Conservation (phyloP, 2,113 vertebrate genomes). For the Petaurus breviceps region DNA sequence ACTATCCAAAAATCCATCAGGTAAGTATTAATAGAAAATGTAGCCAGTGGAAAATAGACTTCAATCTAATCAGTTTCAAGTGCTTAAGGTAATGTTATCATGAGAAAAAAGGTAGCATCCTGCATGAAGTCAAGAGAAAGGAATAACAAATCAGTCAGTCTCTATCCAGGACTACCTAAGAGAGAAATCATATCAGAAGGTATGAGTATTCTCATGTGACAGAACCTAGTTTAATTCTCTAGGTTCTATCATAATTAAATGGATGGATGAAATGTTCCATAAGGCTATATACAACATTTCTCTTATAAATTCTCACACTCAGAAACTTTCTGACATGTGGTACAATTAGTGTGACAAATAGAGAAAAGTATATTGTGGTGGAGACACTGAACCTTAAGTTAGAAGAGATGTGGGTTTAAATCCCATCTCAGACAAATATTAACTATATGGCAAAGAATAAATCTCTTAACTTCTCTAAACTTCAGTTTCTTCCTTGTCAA, state of each 20-base stretch:
- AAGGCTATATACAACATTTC: background rate
- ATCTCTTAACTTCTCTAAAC: background rate
- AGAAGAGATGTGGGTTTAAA: background rate
- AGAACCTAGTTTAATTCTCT: background rate
- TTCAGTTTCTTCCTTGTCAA: background rate
- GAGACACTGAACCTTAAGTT: background rate
- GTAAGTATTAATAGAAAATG: too few relatives aligned
- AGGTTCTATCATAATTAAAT: background rate
- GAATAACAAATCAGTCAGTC: background rate
- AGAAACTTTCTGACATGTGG: background rate
- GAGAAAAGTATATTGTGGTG: background rate
- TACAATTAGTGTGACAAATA: background rate
- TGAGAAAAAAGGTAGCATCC: background rate
- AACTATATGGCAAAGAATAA: background rate
- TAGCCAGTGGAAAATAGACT: background rate
- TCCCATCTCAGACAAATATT: background rate
- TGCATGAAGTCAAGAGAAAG: background rate
- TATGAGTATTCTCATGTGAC: background rate
- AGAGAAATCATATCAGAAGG: background rate
- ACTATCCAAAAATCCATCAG: too few relatives aligned
- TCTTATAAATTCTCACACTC: background rate
- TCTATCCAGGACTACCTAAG: background rate
- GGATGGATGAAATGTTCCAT: background rate
- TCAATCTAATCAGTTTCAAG: background rate
- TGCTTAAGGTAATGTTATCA: background rate